These are phyloP conservation scores for Pseudopodoces humilis DNA, from an alignment of 2,113 vertebrate species.

Conservation along the genomic window DNA sequence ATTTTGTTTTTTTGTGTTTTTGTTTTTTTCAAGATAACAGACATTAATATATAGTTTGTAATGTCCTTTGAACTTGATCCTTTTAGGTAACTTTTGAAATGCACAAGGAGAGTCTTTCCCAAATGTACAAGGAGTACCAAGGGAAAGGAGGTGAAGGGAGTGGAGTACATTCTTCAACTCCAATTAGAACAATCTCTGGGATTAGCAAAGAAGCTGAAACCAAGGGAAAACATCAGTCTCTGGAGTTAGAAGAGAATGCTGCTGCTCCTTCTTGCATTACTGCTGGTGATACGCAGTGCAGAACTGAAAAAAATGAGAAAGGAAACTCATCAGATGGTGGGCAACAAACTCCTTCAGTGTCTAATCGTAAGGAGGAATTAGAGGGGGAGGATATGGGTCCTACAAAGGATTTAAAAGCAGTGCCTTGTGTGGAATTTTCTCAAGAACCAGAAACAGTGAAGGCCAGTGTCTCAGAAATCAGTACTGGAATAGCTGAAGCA, in stretches of 20 bases:
- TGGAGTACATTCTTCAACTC: conserved; percentile 9
- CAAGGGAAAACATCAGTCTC: not conserved
- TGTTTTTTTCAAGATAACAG: not conserved
- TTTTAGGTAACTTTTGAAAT: conserved; percentile 94
- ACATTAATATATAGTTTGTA: not conserved
- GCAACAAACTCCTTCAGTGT: not conserved
- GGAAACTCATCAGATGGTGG: conserved; percentile 65
- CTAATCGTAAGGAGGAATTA: conserved; percentile 30
- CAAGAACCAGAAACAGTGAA: not conserved
- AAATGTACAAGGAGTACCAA: conserved; percentile 88
- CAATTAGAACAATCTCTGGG: conserved; percentile 79
- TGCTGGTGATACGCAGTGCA: conserved; percentile 26
- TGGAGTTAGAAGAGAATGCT: conserved; percentile 53
- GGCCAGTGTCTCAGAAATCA: conserved; percentile 27
- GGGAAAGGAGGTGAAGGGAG: conserved; percentile 71
- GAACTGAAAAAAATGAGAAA: conserved; percentile 55
- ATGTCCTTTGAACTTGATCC: not conserved
- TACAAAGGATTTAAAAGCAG: not conserved
- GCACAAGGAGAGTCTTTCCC: conserved; percentile 90
- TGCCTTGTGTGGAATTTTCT: not conserved
- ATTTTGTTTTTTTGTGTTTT: not conserved
- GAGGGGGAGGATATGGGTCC: not conserved
- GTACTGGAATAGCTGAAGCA: conserved; percentile 58
- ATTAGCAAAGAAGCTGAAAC: conserved; percentile 68
- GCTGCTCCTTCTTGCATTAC: not conserved